Evolutionary conservation across 1,140 invertebrate species (phyloP).

Genomic region (Drosophila pallidifrons): DNA sequence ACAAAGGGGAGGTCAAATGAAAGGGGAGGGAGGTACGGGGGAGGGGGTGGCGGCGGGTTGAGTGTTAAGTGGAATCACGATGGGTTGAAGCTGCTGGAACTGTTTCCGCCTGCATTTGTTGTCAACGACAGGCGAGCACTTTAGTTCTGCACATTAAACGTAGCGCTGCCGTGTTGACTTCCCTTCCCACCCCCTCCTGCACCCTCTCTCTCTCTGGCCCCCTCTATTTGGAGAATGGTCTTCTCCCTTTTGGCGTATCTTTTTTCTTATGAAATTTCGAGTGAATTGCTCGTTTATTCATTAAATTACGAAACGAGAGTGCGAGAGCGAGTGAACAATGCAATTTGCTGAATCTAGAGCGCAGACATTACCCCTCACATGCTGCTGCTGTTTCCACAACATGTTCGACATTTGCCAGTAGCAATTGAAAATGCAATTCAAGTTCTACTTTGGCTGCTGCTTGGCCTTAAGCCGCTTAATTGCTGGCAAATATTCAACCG

Average conservation of each 20-base stretch:
- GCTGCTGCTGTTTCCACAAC: background rate
- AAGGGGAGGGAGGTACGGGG: too few relatives aligned
- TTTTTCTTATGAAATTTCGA: slow-evolving; percentile 51
- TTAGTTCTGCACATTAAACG: slow-evolving; percentile 53
- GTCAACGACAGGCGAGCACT: slow-evolving; percentile 54
- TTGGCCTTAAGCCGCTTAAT: slow-evolving; percentile 68
- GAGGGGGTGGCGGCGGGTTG: too few relatives aligned
- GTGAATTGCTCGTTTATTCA: slow-evolving; percentile 57
- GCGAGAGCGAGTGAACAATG: slow-evolving; percentile 38
- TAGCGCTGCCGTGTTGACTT: slow-evolving; percentile 18
- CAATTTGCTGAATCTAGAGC: slow-evolving; percentile 32
- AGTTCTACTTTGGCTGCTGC: slow-evolving; percentile 21
- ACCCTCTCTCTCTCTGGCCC: too few relatives aligned
- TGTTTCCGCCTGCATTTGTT: slow-evolving; percentile 48
- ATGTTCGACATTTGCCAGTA: slow-evolving; percentile 29
- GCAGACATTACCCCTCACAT: background rate
- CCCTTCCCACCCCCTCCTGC: too few relatives aligned
- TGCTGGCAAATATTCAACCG: slow-evolving; percentile 58
- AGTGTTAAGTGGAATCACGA: slow-evolving; percentile 6
- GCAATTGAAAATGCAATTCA: slow-evolving; percentile 45
- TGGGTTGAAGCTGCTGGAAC: slow-evolving; percentile 7
- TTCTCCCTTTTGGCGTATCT: background rate
- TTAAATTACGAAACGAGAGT: slow-evolving; percentile 49
- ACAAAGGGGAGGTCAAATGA: too few relatives aligned
- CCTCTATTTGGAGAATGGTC: too few relatives aligned